Evolutionary conservation across 2,113 vertebrate species (phyloP), one percentile per base, ranked within the genome.

Genomic region (Triplophysa tibetana): DNA sequence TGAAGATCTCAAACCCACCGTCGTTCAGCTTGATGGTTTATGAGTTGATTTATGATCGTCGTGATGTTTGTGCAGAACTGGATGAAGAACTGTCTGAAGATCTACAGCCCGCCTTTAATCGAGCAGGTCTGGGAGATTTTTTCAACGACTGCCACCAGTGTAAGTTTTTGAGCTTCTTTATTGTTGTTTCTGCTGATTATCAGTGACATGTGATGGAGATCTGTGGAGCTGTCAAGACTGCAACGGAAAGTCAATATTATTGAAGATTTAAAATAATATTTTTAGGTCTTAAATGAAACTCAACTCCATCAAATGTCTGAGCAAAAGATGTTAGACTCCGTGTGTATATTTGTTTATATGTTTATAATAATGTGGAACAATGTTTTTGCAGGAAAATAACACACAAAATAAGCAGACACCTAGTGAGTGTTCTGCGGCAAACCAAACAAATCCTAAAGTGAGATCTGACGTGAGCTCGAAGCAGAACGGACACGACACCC

Each of bases 41-140:
- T 58, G 54, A 9, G 54, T 19, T 58, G n/a, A 8, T 58, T 58
- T 21, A n/a, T 58, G 17, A 56, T 11, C 19, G 68, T 3, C 33
- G 7, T 38, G 33, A 38, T 38, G 33, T 45, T 1, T 19, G 0
- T 17, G 54, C 70, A 99, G 98, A 99, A 99, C 78, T 99, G 98
- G 98, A 98, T 99, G 93, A 94, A 88, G 87, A 98, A 97, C 91
- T 96, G 97, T 85, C 89, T 99, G 61, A 97, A 87, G 84, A 93
- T 98, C 85, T 38, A 84, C 6, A 94, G 91, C 78, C 79, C 87
- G 0, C 68, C 61, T 38, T 67, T 98, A 13, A 93, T 96, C 38
- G 93, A 96, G 48, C 92, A 98, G 73, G 95, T 98, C 83, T 99
- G 98, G 98, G 88, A 90, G 72, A 93, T 98, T 85, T 93, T 98